Evolutionary conservation across 2,888 invertebrate species (phyloP).

Genomic region (Caenorhabditis sinica): DNA sequence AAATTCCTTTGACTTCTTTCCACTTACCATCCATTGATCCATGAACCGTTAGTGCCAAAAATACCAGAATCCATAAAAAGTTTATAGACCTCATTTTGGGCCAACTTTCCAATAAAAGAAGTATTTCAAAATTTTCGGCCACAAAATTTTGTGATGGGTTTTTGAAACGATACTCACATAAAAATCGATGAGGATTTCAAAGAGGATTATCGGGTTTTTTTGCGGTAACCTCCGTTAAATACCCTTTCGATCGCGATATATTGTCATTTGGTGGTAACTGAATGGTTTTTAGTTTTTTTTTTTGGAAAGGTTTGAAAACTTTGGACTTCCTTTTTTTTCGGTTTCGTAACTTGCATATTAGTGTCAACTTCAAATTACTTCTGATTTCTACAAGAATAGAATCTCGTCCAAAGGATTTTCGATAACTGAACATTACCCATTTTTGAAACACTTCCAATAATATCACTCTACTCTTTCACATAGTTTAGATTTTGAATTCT

Average conservation of each 20-base stretch:
- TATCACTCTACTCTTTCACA: too few species aligned
- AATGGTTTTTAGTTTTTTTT: constrained; percentile 37
- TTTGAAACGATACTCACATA: background rate
- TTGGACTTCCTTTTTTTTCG: background rate
- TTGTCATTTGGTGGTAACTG: constrained; percentile 19
- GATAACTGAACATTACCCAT: too few species aligned
- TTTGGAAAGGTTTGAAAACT: background rate
- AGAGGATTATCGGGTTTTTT: constrained; percentile 19
- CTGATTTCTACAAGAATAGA: too few species aligned
- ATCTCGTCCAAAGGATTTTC: too few species aligned
- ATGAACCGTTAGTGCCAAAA: background rate
- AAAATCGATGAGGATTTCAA: constrained; percentile 26
- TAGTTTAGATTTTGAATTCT: too few species aligned
- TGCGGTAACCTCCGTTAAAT: background rate
- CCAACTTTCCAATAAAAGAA: background rate
- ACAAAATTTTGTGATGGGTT: background rate
- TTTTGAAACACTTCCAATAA: too few species aligned
- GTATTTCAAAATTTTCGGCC: background rate
- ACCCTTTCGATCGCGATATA: background rate
- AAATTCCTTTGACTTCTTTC: too few species aligned
- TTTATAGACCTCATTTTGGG: constrained; percentile 17
- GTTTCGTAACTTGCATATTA: background rate
- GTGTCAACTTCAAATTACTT: too few species aligned
- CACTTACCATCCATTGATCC: too few species aligned
- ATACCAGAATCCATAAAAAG: background rate